Evolutionary conservation across 2,113 vertebrate species (phyloP).

Genomic region (Montifringilla adamsi): DNA sequence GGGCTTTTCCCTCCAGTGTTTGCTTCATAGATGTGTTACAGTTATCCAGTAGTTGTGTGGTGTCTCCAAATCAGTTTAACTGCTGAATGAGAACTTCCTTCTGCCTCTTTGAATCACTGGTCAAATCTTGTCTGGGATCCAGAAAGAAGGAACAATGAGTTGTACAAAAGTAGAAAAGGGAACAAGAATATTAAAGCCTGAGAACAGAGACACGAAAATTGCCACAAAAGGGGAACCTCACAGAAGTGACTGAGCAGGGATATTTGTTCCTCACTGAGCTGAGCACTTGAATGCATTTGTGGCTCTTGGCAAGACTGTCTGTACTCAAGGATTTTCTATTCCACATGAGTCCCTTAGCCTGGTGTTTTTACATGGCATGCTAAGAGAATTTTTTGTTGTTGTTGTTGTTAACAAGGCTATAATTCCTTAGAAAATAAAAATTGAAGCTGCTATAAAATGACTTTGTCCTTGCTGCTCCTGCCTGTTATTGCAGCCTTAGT

Average conservation of each 20-base stretch:
- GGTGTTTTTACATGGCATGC: not conserved
- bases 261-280: conserved; percentile 10
- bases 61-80: not conserved
- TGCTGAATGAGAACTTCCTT: not conserved
- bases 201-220: not conserved
- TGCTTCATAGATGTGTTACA: not conserved
- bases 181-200: not conserved
- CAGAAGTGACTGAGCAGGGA: not conserved
- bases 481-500: conserved; percentile 8
- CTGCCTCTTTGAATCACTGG: not conserved
- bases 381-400: not conserved
- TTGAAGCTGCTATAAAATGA: not conserved
- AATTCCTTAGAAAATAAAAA: not conserved
- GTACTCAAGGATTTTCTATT: conserved; percentile 40
- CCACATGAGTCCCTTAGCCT: not conserved
- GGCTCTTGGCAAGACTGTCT: conserved; percentile 51
- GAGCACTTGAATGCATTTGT: conserved; percentile 45
- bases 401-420: not conserved
- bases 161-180: not conserved
- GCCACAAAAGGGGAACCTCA: conserved; percentile 15
- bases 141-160: not conserved
- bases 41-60: not conserved
- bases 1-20: not conserved
- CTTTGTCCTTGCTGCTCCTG: not conserved
- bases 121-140: not conserved